Evolutionary conservation across 1,140 invertebrate species (phyloP).

Genomic region (Zaprionus davidi): DNA sequence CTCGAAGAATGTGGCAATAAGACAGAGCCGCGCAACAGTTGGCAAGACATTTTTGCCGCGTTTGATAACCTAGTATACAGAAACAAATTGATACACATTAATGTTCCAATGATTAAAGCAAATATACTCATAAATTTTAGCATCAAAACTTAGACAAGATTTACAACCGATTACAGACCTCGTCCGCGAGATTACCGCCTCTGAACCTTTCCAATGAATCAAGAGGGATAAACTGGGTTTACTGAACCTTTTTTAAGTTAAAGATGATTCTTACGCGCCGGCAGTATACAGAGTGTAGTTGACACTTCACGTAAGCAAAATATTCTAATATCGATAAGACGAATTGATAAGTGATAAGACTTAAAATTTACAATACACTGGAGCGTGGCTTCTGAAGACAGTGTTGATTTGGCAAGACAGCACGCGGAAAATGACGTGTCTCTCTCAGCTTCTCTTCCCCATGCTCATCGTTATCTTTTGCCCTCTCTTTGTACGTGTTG

Average conservation of each 20-base stretch:
- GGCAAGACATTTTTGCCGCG: slow-evolving; percentile 97
- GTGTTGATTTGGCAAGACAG: slow-evolving; percentile 55
- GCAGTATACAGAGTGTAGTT: neutral
- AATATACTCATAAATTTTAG: neutral
- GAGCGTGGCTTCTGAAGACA: slow-evolving; percentile 71
- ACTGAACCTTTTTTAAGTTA: neutral
- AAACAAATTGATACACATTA: neutral
- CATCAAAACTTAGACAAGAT: neutral
- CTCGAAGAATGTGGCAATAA: slow-evolving; percentile 99
- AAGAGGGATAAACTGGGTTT: neutral
- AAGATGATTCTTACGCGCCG: neutral
- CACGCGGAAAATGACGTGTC: slow-evolving; percentile 63
- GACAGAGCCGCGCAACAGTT: slow-evolving; percentile 96
- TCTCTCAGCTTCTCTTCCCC: slow-evolving; percentile 52
- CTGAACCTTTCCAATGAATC: no score
- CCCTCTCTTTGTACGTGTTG: slow-evolving; percentile 26
- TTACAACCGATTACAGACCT: no score
- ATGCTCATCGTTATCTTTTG: slow-evolving; percentile 36
- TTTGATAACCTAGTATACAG: slow-evolving; percentile 90
- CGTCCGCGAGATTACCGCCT: no score
- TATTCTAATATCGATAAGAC: slow-evolving; percentile 38
- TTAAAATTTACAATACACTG: slow-evolving; percentile 46
- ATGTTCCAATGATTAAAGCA: neutral
- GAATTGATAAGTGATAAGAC: slow-evolving; percentile 55
- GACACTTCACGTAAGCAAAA: slow-evolving; percentile 10